Evolutionary conservation across 2,888 invertebrate genomes (phyloP).

Genomic region (Odontocolon sp.): DNA sequence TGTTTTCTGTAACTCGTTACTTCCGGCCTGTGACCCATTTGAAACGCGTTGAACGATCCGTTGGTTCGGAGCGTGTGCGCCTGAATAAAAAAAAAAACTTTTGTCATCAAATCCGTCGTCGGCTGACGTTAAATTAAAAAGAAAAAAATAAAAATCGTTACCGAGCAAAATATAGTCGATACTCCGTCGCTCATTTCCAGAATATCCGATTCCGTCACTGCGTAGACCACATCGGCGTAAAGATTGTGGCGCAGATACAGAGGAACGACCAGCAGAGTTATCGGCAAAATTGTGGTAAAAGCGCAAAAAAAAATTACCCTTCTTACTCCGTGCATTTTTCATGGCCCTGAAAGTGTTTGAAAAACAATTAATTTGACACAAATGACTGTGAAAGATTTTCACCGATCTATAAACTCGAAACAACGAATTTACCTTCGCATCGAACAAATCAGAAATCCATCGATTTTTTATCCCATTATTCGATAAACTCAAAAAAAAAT

Average conservation of each 20-base stretch:
- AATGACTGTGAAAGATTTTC: background rate
- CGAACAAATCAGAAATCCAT: too few species aligned
- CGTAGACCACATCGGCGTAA: conserved; percentile 90
- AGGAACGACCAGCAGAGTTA: conserved; percentile 88
- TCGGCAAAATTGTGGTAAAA: conserved; percentile 89
- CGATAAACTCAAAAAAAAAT: background rate
- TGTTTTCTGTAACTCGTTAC: conserved; percentile 87
- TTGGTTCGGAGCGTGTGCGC: conserved; percentile 90
- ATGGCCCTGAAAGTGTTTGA: conserved; percentile 80
- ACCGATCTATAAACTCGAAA: too few species aligned
- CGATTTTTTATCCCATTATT: too few species aligned
- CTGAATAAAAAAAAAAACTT: conserved; percentile 75
- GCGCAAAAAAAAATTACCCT: conserved; percentile 90
- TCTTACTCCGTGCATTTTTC: conserved; percentile 90
- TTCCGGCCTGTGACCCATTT: conserved; percentile 87
- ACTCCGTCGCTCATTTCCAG: conserved; percentile 91
- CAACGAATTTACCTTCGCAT: too few species aligned
- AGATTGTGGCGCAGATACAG: conserved; percentile 89
- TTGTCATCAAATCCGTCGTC: too few species aligned
- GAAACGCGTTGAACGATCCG: conserved; percentile 87
- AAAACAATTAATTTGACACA: background rate
- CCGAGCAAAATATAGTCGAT: conserved; percentile 90
- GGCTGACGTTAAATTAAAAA: background rate
- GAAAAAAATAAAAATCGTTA: conserved; percentile 65
- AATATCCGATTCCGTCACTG: conserved; percentile 92